Evolutionary conservation across 2,797 vertebrate genomes (phyloP).

Genomic region (Galaxias olidus): DNA sequence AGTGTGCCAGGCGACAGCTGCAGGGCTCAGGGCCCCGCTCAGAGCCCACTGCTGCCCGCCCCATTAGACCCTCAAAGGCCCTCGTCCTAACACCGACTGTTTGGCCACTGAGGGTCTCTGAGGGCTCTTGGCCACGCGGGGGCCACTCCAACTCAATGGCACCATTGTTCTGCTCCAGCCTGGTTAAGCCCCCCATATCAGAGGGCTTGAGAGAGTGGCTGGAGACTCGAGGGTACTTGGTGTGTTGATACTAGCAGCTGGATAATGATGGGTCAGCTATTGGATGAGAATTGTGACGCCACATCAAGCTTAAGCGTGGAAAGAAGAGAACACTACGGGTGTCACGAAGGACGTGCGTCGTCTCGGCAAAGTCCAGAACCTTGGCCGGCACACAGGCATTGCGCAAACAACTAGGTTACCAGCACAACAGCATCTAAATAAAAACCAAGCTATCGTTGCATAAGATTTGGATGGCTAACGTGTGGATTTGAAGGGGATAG

Average conservation of each 20-base stretch:
- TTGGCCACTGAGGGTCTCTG: slow-evolving; percentile 48
- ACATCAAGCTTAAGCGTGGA: too few species aligned
- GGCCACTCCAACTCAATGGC: slow-evolving; percentile 59
- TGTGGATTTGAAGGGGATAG: slow-evolving; percentile 13
- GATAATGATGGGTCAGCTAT: not conserved
- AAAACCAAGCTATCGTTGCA: slow-evolving; percentile 13
- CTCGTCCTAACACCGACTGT: slow-evolving; percentile 48
- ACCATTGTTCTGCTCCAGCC: slow-evolving; percentile 62
- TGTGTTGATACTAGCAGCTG: slow-evolving; percentile 11
- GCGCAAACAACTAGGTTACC: too few species aligned
- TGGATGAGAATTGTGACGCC: too few species aligned
- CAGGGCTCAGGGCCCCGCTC: slow-evolving; percentile 68
- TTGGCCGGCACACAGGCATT: too few species aligned
- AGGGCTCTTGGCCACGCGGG: slow-evolving; percentile 54
- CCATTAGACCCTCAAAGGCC: slow-evolving; percentile 65
- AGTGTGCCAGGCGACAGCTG: slow-evolving; percentile 90
- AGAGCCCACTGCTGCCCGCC: slow-evolving; percentile 65
- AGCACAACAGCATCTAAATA: not conserved
- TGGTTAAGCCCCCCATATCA: slow-evolving; percentile 55
- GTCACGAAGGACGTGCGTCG: too few species aligned
- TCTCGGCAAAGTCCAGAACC: too few species aligned
- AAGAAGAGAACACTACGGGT: too few species aligned
- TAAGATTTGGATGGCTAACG: not conserved
- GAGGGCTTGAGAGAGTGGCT: slow-evolving; percentile 42
- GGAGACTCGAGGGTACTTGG: slow-evolving; percentile 4